Conservation (phyloP, 2,888 invertebrate genomes). For the Campopleginae sp. region DNA sequence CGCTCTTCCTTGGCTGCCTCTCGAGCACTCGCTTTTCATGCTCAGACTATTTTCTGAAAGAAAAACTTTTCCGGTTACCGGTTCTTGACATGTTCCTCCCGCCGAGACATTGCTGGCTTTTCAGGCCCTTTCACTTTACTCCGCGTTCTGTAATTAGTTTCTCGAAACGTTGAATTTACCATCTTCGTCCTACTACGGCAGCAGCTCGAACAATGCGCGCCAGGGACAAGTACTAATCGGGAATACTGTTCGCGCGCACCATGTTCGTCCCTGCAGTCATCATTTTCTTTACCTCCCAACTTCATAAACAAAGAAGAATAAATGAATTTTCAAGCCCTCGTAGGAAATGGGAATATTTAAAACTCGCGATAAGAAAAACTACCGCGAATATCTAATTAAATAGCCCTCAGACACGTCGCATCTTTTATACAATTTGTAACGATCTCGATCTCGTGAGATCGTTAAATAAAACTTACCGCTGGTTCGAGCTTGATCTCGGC, state of each 20-base stretch:
- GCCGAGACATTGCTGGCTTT: conserved; percentile 33
- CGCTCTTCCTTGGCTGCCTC: conserved; percentile 14
- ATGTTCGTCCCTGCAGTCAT: background rate
- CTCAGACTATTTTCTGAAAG: conserved; percentile 48
- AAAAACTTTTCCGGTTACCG: conserved; percentile 52
- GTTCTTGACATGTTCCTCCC: conserved; percentile 22
- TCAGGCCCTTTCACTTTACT: background rate
- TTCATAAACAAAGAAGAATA: background rate
- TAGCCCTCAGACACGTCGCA: background rate
- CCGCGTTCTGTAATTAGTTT: conserved; percentile 51
- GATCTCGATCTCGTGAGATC: conserved; percentile 31
- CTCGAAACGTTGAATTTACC: conserved; percentile 57
- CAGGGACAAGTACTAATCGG: conserved; percentile 13
- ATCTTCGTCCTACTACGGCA: conserved; percentile 17
- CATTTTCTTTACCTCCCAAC: background rate
- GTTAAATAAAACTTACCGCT: conserved; percentile 26
- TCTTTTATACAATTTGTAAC: conserved; percentile 38
- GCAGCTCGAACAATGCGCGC: conserved; percentile 14
- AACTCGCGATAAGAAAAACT: background rate
- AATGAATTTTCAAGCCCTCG: background rate
- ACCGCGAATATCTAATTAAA: background rate
- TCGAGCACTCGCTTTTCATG: conserved; percentile 36
- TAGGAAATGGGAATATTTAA: background rate
- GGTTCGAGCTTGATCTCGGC: conserved; percentile 39
- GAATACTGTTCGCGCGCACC: background rate